Evolutionary conservation across 2,113 vertebrate genomes (phyloP).

Genomic region (Solea senegalensis): DNA sequence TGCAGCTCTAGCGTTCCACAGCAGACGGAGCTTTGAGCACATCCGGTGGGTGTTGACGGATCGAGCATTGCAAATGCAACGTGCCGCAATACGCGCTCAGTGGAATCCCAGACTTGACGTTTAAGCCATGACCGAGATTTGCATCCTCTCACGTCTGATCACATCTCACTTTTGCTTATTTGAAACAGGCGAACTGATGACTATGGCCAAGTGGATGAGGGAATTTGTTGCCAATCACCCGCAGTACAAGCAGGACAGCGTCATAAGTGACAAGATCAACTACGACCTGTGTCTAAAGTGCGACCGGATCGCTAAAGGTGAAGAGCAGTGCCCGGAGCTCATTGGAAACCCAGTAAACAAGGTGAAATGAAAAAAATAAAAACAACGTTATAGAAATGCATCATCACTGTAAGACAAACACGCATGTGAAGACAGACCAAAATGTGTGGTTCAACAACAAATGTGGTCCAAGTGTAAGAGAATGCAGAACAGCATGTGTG

Average conservation of each 20-base stretch:
- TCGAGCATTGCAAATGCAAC: no score
- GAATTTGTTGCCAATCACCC: slow-evolving; percentile 91
- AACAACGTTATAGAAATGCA: slow-evolving; percentile 23
- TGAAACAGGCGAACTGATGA: slow-evolving; percentile 92
- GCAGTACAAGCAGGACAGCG: slow-evolving; percentile 94
- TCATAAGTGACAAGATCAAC: slow-evolving; percentile 94
- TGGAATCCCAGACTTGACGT: not conserved
- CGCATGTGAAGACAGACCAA: slow-evolving; percentile 82
- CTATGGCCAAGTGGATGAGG: slow-evolving; percentile 96
- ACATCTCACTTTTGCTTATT: not conserved
- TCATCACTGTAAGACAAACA: slow-evolving; percentile 23
- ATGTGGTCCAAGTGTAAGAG: slow-evolving; percentile 73
- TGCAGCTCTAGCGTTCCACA: no score
- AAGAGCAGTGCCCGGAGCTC: slow-evolving; percentile 90
- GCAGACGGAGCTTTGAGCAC: no score
- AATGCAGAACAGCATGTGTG: slow-evolving; percentile 73
- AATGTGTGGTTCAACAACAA: slow-evolving; percentile 66
- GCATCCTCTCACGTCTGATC: not conserved
- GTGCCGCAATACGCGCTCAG: no score
- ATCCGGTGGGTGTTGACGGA: no score
- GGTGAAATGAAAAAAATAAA: slow-evolving; percentile 77
- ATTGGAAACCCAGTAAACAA: slow-evolving; percentile 88
- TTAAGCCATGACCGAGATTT: not conserved
- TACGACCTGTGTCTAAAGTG: slow-evolving; percentile 92
- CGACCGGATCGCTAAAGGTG: slow-evolving; percentile 88